phyloP scores from a whole-genome alignment of 2,888 invertebrate genomes.

The Pyrrhia umbra region DNA sequence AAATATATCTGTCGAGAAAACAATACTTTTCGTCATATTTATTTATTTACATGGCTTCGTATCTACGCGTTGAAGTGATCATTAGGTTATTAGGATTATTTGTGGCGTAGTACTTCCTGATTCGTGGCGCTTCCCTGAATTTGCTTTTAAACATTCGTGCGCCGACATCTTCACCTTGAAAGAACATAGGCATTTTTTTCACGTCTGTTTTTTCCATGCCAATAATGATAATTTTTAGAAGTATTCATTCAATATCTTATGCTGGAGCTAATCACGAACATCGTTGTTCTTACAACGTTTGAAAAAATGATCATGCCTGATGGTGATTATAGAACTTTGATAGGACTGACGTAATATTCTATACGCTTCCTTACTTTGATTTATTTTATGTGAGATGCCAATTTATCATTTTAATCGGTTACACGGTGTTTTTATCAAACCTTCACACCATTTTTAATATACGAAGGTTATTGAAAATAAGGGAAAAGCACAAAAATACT shows the following conservation, averaged over 20 bases:
- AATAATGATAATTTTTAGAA: constrained; percentile 85
- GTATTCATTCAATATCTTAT: constrained; percentile 85
- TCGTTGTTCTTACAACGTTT: constrained; percentile 73
- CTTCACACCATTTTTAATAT: background rate
- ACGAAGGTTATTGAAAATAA: background rate
- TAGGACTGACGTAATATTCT: constrained; percentile 77
- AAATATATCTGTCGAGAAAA: constrained; percentile 35
- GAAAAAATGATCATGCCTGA: constrained; percentile 72
- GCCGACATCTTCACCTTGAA: constrained; percentile 86
- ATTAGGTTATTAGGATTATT: constrained; percentile 77
- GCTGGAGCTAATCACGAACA: constrained; percentile 84
- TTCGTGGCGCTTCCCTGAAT: constrained; percentile 84
- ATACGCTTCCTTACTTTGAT: constrained; percentile 75
- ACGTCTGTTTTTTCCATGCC: constrained; percentile 79
- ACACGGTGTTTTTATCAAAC: constrained; percentile 2
- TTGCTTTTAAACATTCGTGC: constrained; percentile 81
- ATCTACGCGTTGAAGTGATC: constrained; percentile 65
- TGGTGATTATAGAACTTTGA: constrained; percentile 76
- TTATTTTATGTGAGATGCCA: constrained; percentile 61
- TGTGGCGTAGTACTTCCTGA: constrained; percentile 79
- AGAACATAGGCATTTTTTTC: constrained; percentile 83
- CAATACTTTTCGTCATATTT: constrained; percentile 45
- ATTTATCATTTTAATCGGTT: constrained; percentile 30
- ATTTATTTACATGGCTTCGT: constrained; percentile 54
- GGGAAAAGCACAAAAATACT: background rate